A percentile compares a stretch with the other conserved stretches of the same genome.
These are phyloP conservation scores for Teleiodes luculella DNA, from an alignment of 2,888 invertebrate genomes.

Conservation along the genomic window DNA sequence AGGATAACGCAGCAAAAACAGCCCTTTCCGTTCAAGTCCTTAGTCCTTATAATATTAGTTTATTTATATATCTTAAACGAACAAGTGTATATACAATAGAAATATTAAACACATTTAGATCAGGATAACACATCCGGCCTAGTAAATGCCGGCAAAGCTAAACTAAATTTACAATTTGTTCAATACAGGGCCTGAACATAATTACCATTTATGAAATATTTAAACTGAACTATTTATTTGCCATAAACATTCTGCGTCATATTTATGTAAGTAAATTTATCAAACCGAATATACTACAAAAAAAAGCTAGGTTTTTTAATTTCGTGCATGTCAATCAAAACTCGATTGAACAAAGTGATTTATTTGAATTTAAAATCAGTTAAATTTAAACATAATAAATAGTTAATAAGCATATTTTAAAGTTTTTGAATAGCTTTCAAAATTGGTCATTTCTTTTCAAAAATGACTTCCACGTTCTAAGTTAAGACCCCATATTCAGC, in stretches of 20 bases:
- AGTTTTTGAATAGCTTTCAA: neutral
- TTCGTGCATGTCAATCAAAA: too few relatives aligned
- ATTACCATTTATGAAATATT: too few relatives aligned
- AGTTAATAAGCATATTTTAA: too few relatives aligned
- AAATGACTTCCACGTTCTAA: neutral
- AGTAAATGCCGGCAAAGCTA: neutral
- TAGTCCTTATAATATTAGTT: neutral
- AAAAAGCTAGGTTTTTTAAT: too few relatives aligned
- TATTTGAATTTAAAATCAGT: too few relatives aligned
- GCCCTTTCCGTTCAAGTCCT: neutral
- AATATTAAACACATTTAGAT: constrained; percentile 13
- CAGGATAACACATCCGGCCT: constrained; percentile 2
- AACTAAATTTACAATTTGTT: neutral
- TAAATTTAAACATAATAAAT: too few relatives aligned
- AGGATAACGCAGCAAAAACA: too few relatives aligned
- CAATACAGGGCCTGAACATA: neutral
- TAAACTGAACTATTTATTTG: too few relatives aligned
- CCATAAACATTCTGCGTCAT: too few relatives aligned
- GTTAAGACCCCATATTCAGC: neutral
- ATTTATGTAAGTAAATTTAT: too few relatives aligned
- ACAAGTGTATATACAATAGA: constrained; percentile 20
- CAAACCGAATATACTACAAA: too few relatives aligned
- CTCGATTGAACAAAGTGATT: too few relatives aligned
- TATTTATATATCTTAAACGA: constrained; percentile 3
- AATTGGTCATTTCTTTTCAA: neutral